These are phyloP conservation scores for Enoplosus armatus DNA, from an alignment of 2,797 vertebrate species.

Conservation along the genomic window DNA sequence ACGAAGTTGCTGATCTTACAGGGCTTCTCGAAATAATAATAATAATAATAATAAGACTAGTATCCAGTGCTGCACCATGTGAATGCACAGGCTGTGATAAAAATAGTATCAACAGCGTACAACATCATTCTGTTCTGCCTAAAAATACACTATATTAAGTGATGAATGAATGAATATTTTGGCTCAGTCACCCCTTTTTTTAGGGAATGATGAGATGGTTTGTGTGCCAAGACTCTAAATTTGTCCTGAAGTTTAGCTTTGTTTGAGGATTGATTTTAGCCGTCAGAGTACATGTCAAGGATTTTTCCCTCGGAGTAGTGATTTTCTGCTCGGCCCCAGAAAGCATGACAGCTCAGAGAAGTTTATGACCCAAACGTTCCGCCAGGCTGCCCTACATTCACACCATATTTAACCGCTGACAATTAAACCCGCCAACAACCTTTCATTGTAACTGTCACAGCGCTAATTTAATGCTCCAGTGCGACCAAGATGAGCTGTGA, in stretches of 20 bases:
- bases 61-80: neutral
- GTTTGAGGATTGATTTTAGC: conserved; percentile 60
- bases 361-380: conserved; percentile 68
- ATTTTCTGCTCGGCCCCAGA: conserved; percentile 65
- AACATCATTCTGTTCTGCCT: neutral
- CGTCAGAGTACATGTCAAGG: conserved; percentile 53
- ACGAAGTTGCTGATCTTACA: conserved; percentile 44
- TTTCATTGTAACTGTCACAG: conserved; percentile 61
- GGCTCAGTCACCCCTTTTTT: neutral
- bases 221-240: conserved; percentile 48
- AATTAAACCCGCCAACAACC: conserved; percentile 69
- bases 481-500: conserved; percentile 60
- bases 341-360: conserved; percentile 49
- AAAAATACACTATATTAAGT: conserved; percentile 15
- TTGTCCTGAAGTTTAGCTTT: conserved; percentile 56
- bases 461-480: conserved; percentile 71
- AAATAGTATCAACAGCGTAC: neutral
- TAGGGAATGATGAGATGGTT: conserved; percentile 26
- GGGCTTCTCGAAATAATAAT: conserved; percentile 23
- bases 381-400: conserved; percentile 58
- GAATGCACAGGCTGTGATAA: neutral
- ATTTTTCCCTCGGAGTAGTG: conserved; percentile 57
- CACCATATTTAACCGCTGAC: conserved; percentile 69
- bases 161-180: conserved; percentile 25
- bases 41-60: conserved; percentile 17